Base-by-base conservation (phyloP, 2,888 invertebrate genomes). In the Megalurothrips usitatus region DNA sequence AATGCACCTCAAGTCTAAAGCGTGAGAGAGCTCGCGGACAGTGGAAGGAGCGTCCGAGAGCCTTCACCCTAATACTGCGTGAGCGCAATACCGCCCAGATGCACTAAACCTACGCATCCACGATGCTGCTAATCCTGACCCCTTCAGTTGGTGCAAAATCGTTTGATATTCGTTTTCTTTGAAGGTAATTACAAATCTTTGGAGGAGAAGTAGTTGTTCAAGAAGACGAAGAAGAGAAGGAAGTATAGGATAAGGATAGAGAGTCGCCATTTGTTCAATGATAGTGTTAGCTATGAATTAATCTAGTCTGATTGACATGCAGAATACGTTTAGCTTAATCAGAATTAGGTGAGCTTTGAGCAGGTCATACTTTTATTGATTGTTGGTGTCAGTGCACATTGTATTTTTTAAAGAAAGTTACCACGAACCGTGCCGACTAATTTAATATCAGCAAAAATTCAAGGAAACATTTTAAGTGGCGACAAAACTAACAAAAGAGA, bases 51-150 rank as follows among this genome's bases (percentile, higher is more conserved):
- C n/a, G n/a, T 75, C 68, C 23, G 23, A 26, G 68, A 75, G 68
- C 68, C 68, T 75, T 75, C 26, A 75, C 68, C 68, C 68, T 75
- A 75, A 23, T 58, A 75, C 12, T 26, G 68, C 68, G 8, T 75
- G n/a, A 8, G 68, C 68, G 23, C 68, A 75, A 26, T 12, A 75
- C 68, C 68, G 68, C 26, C 68, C 68, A 75, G 68, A 75, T 75
- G 68, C 68, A 75, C 26, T 75, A 75, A 68, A 75, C 68, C 68
- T 75, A 75, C 68, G 68, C 68, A 75, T 75, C 68, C 68, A 75
- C 12, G 68, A 75, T 75, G 68, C 68, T 26, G 68, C 68, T 75
- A 75, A 75, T 1, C 68, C 68, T 75, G 68, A 26, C n/a, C 68
- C 68, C 68, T 26, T 1, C 11, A 26, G 68, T 26, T 26, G 68